Evolutionary conservation across 1,140 invertebrate species (phyloP).

Genomic region (Tetramorium parvispinum): DNA sequence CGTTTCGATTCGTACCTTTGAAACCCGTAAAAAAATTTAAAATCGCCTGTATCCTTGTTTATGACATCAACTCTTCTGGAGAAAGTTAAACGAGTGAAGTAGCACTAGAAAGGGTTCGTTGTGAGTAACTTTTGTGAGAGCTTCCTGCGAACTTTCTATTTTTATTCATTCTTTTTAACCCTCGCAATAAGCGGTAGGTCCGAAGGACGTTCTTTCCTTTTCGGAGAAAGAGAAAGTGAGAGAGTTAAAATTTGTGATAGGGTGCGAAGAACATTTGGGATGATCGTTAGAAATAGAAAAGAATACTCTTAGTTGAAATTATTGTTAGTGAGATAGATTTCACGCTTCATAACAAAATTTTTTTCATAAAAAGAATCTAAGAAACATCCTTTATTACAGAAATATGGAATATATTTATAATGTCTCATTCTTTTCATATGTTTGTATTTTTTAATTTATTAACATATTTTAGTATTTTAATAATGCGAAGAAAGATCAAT

Average conservation of each 20-base stretch:
- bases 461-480: not conserved
- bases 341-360: not conserved
- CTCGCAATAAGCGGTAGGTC: slow-evolving; percentile 81
- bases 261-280: not conserved
- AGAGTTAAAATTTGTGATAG: slow-evolving; percentile 80
- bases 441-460: not conserved
- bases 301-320: not conserved
- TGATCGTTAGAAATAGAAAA: not conserved
- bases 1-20: slow-evolving; percentile 66
- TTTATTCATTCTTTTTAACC: slow-evolving; percentile 74
- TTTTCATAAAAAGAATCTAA: not conserved
- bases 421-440: not conserved
- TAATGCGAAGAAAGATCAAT: not conserved
- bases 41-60: slow-evolving; percentile 71
- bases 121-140: slow-evolving; percentile 64
- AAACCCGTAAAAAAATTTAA: slow-evolving; percentile 78
- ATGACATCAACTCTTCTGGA: slow-evolving; percentile 77
- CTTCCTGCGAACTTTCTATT: slow-evolving; percentile 77
- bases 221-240: slow-evolving; percentile 76
- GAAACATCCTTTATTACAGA: not conserved
- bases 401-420: slow-evolving; percentile 46
- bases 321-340: not conserved
- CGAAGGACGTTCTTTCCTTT: slow-evolving; percentile 68
- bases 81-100: slow-evolving; percentile 78
- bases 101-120: slow-evolving; percentile 80